Evolutionary conservation across 2,113 vertebrate species (phyloP).

Genomic region (Brachypodius melanocephalos): DNA sequence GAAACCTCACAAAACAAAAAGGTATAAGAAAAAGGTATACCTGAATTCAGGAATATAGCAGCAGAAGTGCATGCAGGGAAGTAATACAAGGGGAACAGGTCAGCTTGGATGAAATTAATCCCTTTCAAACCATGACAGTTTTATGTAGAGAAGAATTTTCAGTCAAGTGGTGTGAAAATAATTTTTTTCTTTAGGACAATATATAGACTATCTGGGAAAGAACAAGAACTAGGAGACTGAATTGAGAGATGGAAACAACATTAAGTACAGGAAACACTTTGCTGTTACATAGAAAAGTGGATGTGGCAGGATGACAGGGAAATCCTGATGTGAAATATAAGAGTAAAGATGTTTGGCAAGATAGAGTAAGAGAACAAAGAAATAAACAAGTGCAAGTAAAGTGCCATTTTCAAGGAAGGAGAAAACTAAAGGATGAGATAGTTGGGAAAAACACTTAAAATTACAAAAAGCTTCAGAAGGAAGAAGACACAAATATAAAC

Average conservation of each 20-base stretch:
- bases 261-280: not conserved
- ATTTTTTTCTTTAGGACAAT: not conserved
- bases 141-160: not conserved
- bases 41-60: not conserved
- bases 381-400: not conserved
- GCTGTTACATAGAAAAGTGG: not conserved
- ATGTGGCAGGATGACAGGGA: accelerated
- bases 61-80: not conserved
- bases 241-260: not conserved
- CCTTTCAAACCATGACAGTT: not conserved
- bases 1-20: not conserved
- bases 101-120: not conserved
- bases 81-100: not conserved
- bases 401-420: not conserved
- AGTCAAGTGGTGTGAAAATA: not conserved
- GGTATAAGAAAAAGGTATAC: not conserved
- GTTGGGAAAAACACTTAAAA: not conserved
- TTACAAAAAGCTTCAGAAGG: not conserved
- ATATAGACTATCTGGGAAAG: not conserved
- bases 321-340: not conserved
- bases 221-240: not conserved
- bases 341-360: not conserved
- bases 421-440: not conserved
- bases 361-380: not conserved
- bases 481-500: not conserved